Conservation (phyloP, 2,888 invertebrate species). For the Epistrophe grossulariae region DNA sequence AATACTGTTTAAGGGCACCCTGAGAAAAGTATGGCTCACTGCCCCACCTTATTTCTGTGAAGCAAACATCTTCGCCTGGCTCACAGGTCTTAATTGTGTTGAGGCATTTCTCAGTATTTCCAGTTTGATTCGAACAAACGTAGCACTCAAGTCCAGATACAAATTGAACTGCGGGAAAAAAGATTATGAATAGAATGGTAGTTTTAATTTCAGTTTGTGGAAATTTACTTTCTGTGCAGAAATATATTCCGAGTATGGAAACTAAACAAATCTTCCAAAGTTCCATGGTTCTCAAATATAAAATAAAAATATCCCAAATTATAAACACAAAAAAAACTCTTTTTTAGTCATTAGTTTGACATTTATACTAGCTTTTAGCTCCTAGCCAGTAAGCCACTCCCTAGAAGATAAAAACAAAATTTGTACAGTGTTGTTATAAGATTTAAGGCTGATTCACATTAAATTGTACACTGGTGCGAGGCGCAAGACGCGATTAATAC, state of each 20-base stretch:
- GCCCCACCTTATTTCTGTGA: slow-evolving; percentile 96
- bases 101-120: slow-evolving; percentile 95
- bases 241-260: slow-evolving; percentile 78
- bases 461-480: no score
- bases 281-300: slow-evolving; percentile 44
- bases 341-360: slow-evolving; percentile 57
- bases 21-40: slow-evolving; percentile 96
- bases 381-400: slow-evolving; percentile 70
- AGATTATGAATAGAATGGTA: background rate
- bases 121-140: slow-evolving; percentile 96
- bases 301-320: slow-evolving; percentile 19
- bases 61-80: slow-evolving; percentile 87
- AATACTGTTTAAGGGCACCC: slow-evolving; percentile 96
- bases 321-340: slow-evolving; percentile 51
- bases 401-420: slow-evolving; percentile 12
- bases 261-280: slow-evolving; percentile 80
- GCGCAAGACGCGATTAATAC: no score
- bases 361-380: slow-evolving; percentile 26
- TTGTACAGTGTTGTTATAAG: slow-evolving; percentile 3
- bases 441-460: background rate
- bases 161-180: slow-evolving; percentile 78
- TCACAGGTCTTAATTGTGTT: slow-evolving; percentile 96
- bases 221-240: slow-evolving; percentile 79
- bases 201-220: background rate
- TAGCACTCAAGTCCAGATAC: slow-evolving; percentile 93